phyloP scores from a whole-genome alignment of 2,888 invertebrate genomes.

The Aromia moschata region DNA sequence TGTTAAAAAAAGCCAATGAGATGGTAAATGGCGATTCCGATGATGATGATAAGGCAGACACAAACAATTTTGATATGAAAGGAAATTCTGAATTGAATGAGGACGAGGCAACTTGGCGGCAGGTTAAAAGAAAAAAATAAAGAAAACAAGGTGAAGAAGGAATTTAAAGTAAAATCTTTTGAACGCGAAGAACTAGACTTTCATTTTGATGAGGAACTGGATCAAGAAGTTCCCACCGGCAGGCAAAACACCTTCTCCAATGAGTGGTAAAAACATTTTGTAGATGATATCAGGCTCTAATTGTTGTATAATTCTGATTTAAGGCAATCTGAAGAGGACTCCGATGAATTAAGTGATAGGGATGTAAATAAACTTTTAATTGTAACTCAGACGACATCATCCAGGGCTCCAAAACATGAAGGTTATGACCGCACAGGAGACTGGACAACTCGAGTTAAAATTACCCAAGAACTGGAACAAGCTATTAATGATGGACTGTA shows the following conservation, averaged over 20 bases:
- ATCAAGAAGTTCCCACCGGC: constrained; percentile 76
- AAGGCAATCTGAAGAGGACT: constrained; percentile 80
- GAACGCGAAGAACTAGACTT: constrained; percentile 89
- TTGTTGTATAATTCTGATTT: not conserved
- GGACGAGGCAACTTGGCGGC: constrained; percentile 67
- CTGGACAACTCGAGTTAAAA: constrained; percentile 89
- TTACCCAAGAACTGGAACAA: constrained; percentile 92
- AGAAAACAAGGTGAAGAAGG: constrained; percentile 56
- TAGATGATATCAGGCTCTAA: not conserved
- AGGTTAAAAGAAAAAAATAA: constrained; percentile 64
- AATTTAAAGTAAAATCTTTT: constrained; percentile 46
- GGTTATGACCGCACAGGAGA: constrained; percentile 92
- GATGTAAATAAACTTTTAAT: constrained; percentile 95
- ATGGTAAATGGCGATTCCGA: constrained; percentile 25
- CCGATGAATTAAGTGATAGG: constrained; percentile 91
- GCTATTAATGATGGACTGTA: constrained; percentile 97
- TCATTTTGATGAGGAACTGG: constrained; percentile 96
- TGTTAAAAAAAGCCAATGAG: constrained; percentile 40
- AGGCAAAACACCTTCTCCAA: constrained; percentile 85
- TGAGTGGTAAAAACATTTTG: constrained; percentile 67
- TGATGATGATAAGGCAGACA: constrained; percentile 10
- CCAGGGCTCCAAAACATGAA: constrained; percentile 80
- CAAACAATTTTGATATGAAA: constrained; percentile 15
- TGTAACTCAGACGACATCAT: constrained; percentile 77
- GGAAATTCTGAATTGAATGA: constrained; percentile 31